Percentiles rank a stretch among this genome's conserved stretches.
These are phyloP conservation scores for Zygothrica quintamaculata DNA, from an alignment of 2,888 invertebrate genomes.

Conservation along the genomic window DNA sequence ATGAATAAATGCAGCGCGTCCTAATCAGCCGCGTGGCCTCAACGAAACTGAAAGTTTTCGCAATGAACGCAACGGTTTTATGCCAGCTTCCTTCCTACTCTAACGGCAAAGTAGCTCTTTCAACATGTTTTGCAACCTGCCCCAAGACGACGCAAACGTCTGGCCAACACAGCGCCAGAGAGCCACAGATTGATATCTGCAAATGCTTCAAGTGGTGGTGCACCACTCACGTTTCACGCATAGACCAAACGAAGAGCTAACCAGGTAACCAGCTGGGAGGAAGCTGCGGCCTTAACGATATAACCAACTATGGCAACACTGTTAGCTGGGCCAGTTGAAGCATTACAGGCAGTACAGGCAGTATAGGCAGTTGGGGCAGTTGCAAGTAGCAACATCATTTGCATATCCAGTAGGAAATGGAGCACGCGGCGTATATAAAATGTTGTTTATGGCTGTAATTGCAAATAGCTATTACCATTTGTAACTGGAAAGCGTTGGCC, in stretches of 20 bases:
- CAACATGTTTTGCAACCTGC: constrained; percentile 75
- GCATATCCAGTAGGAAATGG: constrained; percentile 77
- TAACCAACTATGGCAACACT: constrained; percentile 10
- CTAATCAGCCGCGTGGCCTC: constrained; percentile 71
- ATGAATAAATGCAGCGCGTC: constrained; percentile 28
- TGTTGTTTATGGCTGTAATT: constrained; percentile 73
- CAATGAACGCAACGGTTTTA: constrained; percentile 81
- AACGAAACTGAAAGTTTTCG: constrained; percentile 83
- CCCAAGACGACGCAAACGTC: constrained; percentile 43
- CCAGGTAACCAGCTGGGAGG: constrained; percentile 27
- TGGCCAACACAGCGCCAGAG: constrained; percentile 23
- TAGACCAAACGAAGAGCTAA: constrained; percentile 14
- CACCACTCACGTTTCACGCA: constrained; percentile 53
- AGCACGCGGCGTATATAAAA: constrained; percentile 72
- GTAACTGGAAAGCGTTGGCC: constrained; percentile 16
- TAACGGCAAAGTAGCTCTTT: constrained; percentile 36
- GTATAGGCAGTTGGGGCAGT: constrained; percentile 21
- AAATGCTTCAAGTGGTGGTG: constrained; percentile 34
- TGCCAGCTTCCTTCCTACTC: constrained; percentile 79
- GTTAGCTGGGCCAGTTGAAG: constrained; percentile 18
- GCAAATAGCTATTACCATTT: constrained; percentile 53
- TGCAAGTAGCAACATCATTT: constrained; percentile 59
- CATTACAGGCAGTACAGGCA: constrained; percentile 14
- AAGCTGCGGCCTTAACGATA: constrained; percentile 28
- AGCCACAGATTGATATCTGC: constrained; percentile 6